Percentiles rank a stretch among this genome's conserved stretches.
Conservation (phyloP, 2,888 invertebrate species). For the Aphodius granarius region DNA sequence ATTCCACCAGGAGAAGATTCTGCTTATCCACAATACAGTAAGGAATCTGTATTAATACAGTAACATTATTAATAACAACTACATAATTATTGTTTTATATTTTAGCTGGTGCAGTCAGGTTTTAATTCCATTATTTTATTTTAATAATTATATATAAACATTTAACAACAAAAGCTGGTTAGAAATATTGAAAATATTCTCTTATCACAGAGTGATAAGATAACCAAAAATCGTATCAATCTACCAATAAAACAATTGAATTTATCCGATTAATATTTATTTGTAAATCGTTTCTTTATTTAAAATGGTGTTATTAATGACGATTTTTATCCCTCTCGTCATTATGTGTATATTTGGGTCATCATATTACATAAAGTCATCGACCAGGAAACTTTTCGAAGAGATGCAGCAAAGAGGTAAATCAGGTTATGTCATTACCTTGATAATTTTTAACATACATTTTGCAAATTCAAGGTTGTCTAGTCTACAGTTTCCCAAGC, state of each 20-base stretch:
- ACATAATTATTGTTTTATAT: slow-evolving; percentile 12
- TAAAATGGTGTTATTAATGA: not conserved
- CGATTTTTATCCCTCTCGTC: slow-evolving; percentile 15
- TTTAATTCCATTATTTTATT: not conserved
- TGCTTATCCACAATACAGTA: not conserved
- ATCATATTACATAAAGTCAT: slow-evolving; percentile 16
- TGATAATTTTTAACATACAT: not conserved
- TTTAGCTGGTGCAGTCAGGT: slow-evolving; percentile 8
- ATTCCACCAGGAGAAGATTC: slow-evolving; percentile 29
- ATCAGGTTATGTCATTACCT: not conserved
- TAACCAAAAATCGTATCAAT: slow-evolving; percentile 13
- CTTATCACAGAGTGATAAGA: slow-evolving; percentile 8
- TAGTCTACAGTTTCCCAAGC: not conserved
- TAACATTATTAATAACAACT: slow-evolving; percentile 14
- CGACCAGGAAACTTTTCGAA: slow-evolving; percentile 17
- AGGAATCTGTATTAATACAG: not conserved
- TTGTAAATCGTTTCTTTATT: not conserved
- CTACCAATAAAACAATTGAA: not conserved
- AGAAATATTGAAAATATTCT: not conserved
- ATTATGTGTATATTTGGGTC: slow-evolving; percentile 14
- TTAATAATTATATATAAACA: slow-evolving; percentile 2
- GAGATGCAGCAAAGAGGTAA: slow-evolving; percentile 20
- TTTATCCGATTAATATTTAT: not conserved
- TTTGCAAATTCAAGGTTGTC: not conserved
- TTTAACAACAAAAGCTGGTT: not conserved